Base-by-base conservation (phyloP, 2,797 vertebrate genomes). In the Aeoliscus strigatus region DNA sequence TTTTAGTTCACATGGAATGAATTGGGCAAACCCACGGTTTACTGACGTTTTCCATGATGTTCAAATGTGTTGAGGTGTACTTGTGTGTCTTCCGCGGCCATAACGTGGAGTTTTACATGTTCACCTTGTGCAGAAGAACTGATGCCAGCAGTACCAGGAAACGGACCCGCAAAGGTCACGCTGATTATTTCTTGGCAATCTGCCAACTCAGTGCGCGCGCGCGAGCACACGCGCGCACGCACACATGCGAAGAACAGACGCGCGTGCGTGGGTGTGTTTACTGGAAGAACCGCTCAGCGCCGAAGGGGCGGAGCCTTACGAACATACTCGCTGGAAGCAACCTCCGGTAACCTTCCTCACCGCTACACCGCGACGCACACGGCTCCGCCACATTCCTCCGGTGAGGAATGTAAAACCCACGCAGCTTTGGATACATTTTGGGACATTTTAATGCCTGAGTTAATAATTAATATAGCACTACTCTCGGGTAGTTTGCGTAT, bases 111-210 rank as follows among this genome's bases (percentile, higher is more conserved):
- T 21, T 21, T 21, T 21, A 68, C 68, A 73, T 79, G 50, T 79
- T 86, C 84, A 87, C 81, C 83, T 87, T 86, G 82, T 79, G 55
- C 71, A 81, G 82, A 68, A 81, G 82, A 68, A 82, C 75, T 77
- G 71, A 75, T 72, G 54, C 62, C 64, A 54, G 54, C 63, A 84
- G 71, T 90, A 89, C 89, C 90, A 90, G 90, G 88, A 92, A 91
- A 86, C 83, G 8, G 81, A 75, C 67, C 80, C 40, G 78, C 74
- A 80, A 84, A 86, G 81, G 84, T 87, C 86, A 86, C 76, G 53
- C 70, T 84, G 80, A 86, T 85, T 83, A 88, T 83, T 81, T 87
- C 80, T 82, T 85, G 88, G 87, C 80, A 74, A 79, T 70, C 77
- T 69, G 74, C 85, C 86, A 81, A n/a, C n/a, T n/a, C 36, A 15